Percentiles rank a stretch among this genome's conserved stretches.
Evolutionary conservation across 2,797 vertebrate species (phyloP).

Genomic region (Syngnathus rostellatus): DNA sequence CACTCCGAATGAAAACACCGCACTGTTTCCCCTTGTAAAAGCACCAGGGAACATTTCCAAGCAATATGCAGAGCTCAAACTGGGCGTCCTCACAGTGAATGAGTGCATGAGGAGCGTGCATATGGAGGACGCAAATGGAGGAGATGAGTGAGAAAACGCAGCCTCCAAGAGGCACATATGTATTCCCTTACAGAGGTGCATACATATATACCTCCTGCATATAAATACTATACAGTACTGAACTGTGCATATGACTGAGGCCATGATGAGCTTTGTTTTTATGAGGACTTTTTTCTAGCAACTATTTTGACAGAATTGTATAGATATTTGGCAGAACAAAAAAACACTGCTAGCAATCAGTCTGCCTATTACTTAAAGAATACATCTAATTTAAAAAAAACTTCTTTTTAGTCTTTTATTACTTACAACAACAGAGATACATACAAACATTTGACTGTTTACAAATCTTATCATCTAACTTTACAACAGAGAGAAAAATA

Average conservation of each 20-base stretch:
- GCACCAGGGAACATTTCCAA: conserved; percentile 70
- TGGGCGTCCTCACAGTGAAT: conserved; percentile 35
- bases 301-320: not conserved
- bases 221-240: not conserved
- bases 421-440: no score
- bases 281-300: not conserved
- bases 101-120: conserved; percentile 5
- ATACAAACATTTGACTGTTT: no score
- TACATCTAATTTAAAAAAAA: no score
- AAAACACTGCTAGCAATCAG: no score
- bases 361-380: no score
- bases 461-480: no score
- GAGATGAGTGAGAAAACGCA: conserved; percentile 8
- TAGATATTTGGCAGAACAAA: no score
- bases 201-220: not conserved
- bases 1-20: conserved; percentile 58
- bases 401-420: no score
- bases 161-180: not conserved
- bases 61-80: conserved; percentile 63
- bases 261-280: not conserved
- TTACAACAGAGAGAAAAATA: no score
- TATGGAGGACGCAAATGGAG: conserved; percentile 3
- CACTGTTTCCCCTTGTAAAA: conserved; percentile 71
- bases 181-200: not conserved
- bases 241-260: not conserved